Conservation (phyloP, 2,113 vertebrate species). For the Planiliza haematocheilus region DNA sequence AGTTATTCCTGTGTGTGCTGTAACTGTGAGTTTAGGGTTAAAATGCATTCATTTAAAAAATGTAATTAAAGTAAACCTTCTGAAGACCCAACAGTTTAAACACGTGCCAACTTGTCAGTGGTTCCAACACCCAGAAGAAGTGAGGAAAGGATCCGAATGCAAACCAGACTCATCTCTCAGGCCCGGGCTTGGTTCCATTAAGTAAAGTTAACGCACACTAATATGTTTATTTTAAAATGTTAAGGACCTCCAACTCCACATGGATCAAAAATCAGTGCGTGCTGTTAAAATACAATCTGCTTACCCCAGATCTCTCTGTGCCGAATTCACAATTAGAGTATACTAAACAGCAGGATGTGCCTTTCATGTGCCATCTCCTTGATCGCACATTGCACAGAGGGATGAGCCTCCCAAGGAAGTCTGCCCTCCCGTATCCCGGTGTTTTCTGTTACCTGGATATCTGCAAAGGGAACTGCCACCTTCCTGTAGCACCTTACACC, state of each 20-base stretch:
- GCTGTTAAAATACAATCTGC: constrained; percentile 75
- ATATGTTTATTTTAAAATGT: constrained; percentile 51
- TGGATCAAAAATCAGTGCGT: constrained; percentile 46
- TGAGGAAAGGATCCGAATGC: constrained; percentile 41
- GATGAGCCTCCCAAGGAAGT: constrained; percentile 77
- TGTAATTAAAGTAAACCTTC: not conserved
- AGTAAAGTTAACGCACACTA: constrained; percentile 37
- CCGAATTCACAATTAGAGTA: constrained; percentile 79
- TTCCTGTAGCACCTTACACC: constrained; percentile 75
- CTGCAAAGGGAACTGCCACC: constrained; percentile 77
- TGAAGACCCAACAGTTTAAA: constrained; percentile 7
- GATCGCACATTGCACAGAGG: constrained; percentile 78
- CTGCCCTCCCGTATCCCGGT: constrained; percentile 72
- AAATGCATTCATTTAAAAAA: not conserved
- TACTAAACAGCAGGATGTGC: constrained; percentile 76
- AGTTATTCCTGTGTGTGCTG: not conserved
- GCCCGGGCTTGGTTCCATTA: constrained; percentile 33
- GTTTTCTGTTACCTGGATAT: constrained; percentile 71
- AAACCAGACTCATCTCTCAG: constrained; percentile 24
- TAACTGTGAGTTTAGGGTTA: constrained; percentile 2
- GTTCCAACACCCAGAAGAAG: constrained; percentile 14
- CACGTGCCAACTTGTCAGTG: constrained; percentile 24
- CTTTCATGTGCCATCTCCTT: constrained; percentile 82
- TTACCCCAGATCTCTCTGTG: constrained; percentile 70
- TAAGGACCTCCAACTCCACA: constrained; percentile 51